phyloP scores from a whole-genome alignment of 2,113 vertebrate species.

The Pangasianodon hypophthalmus region DNA sequence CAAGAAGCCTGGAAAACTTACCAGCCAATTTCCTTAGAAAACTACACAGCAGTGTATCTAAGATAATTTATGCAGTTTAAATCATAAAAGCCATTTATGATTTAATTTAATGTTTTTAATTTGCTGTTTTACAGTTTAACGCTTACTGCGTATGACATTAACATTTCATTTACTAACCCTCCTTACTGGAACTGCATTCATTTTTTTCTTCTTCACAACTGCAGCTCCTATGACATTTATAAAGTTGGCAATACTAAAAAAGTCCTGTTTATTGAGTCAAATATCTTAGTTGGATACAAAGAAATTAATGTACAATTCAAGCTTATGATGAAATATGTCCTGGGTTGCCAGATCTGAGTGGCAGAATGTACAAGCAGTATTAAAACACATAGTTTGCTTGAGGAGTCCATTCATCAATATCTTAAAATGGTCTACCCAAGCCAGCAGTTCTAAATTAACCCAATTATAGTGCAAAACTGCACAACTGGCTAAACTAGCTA shows the following conservation, averaged over 20 bases:
- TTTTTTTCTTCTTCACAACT: background rate
- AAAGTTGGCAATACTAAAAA: background rate
- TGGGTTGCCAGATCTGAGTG: background rate
- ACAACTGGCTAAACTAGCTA: background rate
- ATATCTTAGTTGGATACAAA: background rate
- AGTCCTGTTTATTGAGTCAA: background rate
- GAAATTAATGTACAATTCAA: background rate
- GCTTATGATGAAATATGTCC: background rate
- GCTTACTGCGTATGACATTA: constrained; percentile 16
- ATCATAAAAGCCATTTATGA: background rate
- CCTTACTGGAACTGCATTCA: background rate
- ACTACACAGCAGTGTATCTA: no score
- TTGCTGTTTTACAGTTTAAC: constrained; percentile 11
- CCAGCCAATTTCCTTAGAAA: background rate
- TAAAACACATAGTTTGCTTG: background rate
- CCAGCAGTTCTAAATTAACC: background rate
- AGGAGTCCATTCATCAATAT: background rate
- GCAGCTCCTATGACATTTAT: background rate
- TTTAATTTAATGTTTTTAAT: background rate
- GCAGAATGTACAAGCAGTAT: background rate
- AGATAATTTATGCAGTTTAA: background rate
- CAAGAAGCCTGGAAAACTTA: background rate
- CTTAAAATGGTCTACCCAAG: background rate
- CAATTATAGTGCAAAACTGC: background rate
- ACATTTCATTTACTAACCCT: background rate